These are phyloP conservation scores for Listrodromus nycthemerus DNA, from an alignment of 2,888 invertebrate genomes.

Conservation along the genomic window DNA sequence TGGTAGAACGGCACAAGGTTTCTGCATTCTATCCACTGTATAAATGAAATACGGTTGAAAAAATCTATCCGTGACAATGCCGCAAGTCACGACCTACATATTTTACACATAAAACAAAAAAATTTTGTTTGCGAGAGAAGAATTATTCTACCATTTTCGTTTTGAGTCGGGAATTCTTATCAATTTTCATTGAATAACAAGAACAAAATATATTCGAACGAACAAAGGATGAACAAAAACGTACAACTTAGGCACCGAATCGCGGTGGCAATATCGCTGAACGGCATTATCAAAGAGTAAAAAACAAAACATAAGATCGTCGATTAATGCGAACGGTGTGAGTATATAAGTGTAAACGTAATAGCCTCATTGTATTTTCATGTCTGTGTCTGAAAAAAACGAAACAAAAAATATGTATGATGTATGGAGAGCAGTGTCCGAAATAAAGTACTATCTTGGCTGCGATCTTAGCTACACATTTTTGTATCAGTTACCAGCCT, in stretches of 20 bases:
- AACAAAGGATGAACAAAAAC: constrained; percentile 31
- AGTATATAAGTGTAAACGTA: constrained; percentile 49
- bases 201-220: constrained; percentile 24
- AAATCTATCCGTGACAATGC: constrained; percentile 4
- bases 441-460: constrained; percentile 80
- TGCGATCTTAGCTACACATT: constrained; percentile 72
- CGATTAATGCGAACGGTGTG: constrained; percentile 47
- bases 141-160: constrained; percentile 20
- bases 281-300: constrained; percentile 29
- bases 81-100: constrained; percentile 17
- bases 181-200: constrained; percentile 22
- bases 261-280: constrained; percentile 45
- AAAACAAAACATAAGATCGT: constrained; percentile 27
- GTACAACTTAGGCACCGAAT: constrained; percentile 40
- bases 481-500: constrained; percentile 72
- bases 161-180: constrained; percentile 1
- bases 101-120: constrained; percentile 11
- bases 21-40: constrained; percentile 24
- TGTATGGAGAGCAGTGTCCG: constrained; percentile 71
- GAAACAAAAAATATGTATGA: constrained; percentile 70
- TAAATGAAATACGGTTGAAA: not conserved
- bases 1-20: not conserved
- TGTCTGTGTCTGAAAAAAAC: constrained; percentile 59
- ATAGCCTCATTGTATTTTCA: constrained; percentile 63
- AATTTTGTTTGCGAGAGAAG: constrained; percentile 1